Evolutionary conservation across 2,888 invertebrate genomes (phyloP).

Genomic region (Lumbricus terrestris): DNA sequence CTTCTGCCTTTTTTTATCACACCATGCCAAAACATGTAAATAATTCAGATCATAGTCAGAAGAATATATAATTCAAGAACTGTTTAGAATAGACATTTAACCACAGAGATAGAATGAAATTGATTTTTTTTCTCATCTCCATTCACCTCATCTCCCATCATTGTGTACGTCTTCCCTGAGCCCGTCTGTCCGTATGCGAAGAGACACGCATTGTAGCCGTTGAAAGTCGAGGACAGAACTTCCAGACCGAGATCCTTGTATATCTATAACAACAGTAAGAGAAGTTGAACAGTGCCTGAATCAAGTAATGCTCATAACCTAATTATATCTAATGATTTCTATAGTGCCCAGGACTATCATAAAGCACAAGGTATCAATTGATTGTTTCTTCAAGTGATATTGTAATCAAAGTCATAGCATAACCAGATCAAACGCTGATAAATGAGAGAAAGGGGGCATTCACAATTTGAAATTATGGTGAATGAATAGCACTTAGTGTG

Average conservation of each 20-base stretch:
- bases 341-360: too few species aligned
- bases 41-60: not conserved
- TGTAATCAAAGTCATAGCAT: too few species aligned
- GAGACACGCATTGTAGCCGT: constrained; percentile 82
- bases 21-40: not conserved
- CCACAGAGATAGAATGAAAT: not conserved
- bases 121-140: not conserved
- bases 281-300: not conserved
- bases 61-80: too few species aligned
- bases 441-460: too few species aligned
- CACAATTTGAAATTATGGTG: too few species aligned
- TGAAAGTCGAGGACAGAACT: constrained; percentile 67
- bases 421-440: too few species aligned
- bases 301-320: not conserved
- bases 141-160: constrained; percentile 66
- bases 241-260: constrained; percentile 70
- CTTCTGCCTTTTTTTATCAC: not conserved
- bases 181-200: constrained; percentile 91
- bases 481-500: too few species aligned
- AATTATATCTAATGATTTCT: too few species aligned
- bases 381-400: too few species aligned
- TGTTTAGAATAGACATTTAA: not conserved
- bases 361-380: too few species aligned
- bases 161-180: constrained; percentile 85
- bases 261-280: constrained; percentile 62